Evolutionary conservation across 2,888 invertebrate genomes (phyloP), one percentile per base, ranked within the genome.

Genomic region (Smittia sp.): DNA sequence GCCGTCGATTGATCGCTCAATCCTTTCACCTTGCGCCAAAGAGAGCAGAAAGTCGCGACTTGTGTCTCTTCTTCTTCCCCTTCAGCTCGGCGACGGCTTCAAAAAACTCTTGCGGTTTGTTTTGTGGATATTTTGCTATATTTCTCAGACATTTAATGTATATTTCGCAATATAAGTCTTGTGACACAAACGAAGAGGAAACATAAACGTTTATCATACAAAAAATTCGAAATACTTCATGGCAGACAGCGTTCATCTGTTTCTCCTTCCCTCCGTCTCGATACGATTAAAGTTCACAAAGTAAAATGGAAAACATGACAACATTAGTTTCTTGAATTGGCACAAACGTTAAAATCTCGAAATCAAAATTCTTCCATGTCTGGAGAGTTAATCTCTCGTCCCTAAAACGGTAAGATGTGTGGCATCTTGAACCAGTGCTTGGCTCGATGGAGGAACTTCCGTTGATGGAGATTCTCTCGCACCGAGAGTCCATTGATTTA

Each of bases 121-220:
- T 22, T 18, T 58, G 20, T 58, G 58, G 58, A 58, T 58, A 58
- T 58, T 52, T 58, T 58, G n/a, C 58, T 58, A 58, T 58, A 58
- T 58, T 58, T 58, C 32, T 58, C 58, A 58, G 58, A 58, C 58
- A 58, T 58, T 58, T 22, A 58, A 58, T 58, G 58, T 58, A 58
- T 58, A 58, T 20, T 58, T 58, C 3, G 3, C 18, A 58, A 20
- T 58, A 18, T 58, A 58, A 18, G 18, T 4, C 58, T 58, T 22
- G 58, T 58, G 58, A 58, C 58, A 58, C 18, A 58, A 58, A 22
- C 58, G 18, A 58, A 58, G 11, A 58, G 18, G 3, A 58, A 58
- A 58, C 58, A 58, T 58, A 58, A 58, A 58, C 7, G 58, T 58
- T 52, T 20, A 13, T 58, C 9, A 22, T 58, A 22, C 22, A 58